Percentiles rank a stretch among this genome's conserved stretches.
These are phyloP conservation scores for Trichacis sp. DNA, from an alignment of 2,888 invertebrate genomes.

Conservation along the genomic window DNA sequence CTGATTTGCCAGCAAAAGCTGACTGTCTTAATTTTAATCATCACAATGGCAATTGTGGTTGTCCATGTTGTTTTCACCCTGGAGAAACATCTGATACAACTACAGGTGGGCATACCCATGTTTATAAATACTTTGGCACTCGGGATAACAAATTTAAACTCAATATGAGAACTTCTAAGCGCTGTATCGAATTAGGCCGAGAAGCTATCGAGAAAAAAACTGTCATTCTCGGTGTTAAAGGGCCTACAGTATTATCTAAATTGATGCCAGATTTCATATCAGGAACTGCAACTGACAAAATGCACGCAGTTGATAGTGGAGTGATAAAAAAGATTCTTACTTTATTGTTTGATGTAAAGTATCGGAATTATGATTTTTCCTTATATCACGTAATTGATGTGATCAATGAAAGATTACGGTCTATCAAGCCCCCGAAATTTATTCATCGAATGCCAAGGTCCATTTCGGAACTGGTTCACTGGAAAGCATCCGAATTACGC, in stretches of 20 bases:
- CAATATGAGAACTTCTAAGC: not conserved
- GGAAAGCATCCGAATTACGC: conserved; percentile 35
- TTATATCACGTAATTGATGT: not conserved
- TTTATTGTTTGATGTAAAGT: not conserved
- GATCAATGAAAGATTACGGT: not conserved
- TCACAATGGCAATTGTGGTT: not conserved
- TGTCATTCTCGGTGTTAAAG: not conserved
- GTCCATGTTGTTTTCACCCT: not conserved
- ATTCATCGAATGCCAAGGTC: conserved; percentile 33
- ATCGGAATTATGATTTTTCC: not conserved
- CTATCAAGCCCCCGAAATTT: conserved; percentile 36
- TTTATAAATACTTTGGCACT: not conserved
- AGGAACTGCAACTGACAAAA: not conserved
- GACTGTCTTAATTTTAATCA: not conserved
- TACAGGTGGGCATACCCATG: not conserved
- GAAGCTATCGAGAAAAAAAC: not conserved
- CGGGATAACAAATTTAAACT: not conserved
- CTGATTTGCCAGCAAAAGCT: not conserved
- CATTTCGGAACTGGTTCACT: conserved; percentile 26
- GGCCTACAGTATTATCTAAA: not conserved
- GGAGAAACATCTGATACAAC: not conserved
- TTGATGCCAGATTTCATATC: not conserved
- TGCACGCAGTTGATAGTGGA: not conserved
- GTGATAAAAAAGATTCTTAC: not conserved
- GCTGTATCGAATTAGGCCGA: not conserved